These are phyloP conservation scores for Forbesichthys papilliferus DNA, from an alignment of 2,113 vertebrate genomes.

Conservation along the genomic window DNA sequence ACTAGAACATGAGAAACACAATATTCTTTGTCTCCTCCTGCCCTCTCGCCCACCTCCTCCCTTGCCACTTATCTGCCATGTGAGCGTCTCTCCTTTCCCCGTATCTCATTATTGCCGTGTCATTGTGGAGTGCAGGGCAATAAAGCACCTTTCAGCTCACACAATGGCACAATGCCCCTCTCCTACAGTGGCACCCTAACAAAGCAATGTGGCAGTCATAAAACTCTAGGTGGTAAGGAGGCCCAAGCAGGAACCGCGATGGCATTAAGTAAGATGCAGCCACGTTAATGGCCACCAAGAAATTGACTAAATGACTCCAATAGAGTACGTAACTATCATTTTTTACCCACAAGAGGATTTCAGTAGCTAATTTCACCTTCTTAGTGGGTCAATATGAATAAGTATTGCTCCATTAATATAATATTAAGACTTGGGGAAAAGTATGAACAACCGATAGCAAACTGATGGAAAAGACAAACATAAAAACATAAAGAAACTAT, in stretches of 20 bases:
- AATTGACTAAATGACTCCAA: no score
- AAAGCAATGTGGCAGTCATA: slow-evolving; percentile 20
- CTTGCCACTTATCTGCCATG: slow-evolving; percentile 7
- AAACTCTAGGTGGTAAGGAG: slow-evolving; percentile 28
- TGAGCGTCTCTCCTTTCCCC: no score
- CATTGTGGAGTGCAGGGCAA: slow-evolving; percentile 24
- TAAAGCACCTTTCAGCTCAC: slow-evolving; percentile 25
- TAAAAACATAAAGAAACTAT: no score
- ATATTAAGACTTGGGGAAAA: no score
- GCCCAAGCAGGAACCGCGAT: neutral
- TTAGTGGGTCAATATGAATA: no score
- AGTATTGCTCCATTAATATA: no score
- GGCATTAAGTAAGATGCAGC: neutral
- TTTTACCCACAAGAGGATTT: no score
- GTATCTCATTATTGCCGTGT: neutral
- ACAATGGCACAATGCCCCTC: neutral
- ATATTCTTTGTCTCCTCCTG: neutral
- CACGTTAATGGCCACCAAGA: neutral
- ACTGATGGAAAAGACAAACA: no score
- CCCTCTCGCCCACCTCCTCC: slow-evolving; percentile 12
- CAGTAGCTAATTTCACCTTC: no score
- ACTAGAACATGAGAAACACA: slow-evolving; percentile 65
- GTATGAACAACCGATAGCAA: no score
- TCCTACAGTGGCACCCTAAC: slow-evolving; percentile 41
- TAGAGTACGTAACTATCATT: no score